phyloP scores from a whole-genome alignment of 2,797 vertebrate genomes.

The Lophotriccus pileatus region DNA sequence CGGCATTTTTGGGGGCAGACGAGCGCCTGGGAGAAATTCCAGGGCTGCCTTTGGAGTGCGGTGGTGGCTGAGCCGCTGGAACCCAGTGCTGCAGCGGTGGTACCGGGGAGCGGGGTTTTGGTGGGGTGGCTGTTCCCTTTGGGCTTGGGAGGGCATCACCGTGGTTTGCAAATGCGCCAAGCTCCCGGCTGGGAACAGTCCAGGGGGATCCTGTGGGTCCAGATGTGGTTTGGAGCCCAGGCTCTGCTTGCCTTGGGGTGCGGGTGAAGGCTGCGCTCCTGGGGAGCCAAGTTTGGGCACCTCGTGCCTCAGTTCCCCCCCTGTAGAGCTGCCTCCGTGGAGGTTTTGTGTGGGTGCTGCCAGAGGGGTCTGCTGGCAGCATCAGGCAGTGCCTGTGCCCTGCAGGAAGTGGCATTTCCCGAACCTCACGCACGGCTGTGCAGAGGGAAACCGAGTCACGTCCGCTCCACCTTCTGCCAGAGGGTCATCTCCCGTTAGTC shows the following conservation, averaged over 20 bases:
- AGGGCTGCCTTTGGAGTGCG: background rate
- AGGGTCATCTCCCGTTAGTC: background rate
- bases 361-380: background rate
- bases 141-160: background rate
- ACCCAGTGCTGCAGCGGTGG: rapidly evolving
- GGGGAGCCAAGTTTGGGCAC: background rate
- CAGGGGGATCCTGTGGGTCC: background rate
- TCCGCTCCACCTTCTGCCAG: background rate
- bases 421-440: rapidly evolving
- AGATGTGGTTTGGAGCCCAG: background rate
- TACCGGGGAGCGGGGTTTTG: rapidly evolving
- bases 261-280: rapidly evolving
- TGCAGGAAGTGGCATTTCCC: background rate
- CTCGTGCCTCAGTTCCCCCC: background rate
- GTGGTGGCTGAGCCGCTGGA: background rate
- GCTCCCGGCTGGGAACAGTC: background rate
- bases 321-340: background rate
- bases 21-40: conserved; percentile 58
- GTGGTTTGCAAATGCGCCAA: background rate
- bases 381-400: background rate
- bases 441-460: conserved; percentile 31
- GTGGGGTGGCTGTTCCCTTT: background rate
- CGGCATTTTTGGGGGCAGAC: conserved; percentile 61
- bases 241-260: background rate
- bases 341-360: background rate